phyloP scores from a whole-genome alignment of 1,140 invertebrate genomes.

The Eubasilissa regina region DNA sequence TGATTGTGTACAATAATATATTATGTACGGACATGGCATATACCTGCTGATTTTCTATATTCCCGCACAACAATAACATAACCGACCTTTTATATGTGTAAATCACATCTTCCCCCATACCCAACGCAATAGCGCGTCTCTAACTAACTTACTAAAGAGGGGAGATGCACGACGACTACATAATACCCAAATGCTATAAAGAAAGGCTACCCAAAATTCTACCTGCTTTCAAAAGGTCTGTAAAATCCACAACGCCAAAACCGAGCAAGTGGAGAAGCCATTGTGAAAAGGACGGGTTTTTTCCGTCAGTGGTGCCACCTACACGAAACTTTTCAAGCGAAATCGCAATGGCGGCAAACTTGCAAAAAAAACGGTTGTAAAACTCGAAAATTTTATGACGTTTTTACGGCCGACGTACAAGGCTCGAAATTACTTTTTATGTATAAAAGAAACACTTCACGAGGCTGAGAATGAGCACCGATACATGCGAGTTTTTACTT shows the following conservation, averaged over 20 bases:
- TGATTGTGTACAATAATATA: slow-evolving; percentile 4
- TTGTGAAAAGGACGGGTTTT: neutral
- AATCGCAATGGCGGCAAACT: slow-evolving; percentile 14
- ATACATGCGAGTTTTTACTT: neutral
- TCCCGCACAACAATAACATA: slow-evolving; percentile 19
- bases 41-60: slow-evolving; percentile 23
- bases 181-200: too few species aligned
- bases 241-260: slow-evolving; percentile 7
- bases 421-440: too few species aligned
- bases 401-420: neutral
- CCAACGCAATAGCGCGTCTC: neutral
- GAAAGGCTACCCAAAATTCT: neutral
- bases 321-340: slow-evolving; percentile 26
- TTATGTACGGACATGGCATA: neutral
- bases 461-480: too few species aligned
- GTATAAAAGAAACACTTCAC: too few species aligned
- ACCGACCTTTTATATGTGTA: slow-evolving; percentile 10
- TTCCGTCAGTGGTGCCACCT: slow-evolving; percentile 25
- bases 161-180: too few species aligned
- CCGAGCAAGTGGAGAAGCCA: slow-evolving; percentile 2
- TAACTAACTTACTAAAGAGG: neutral
- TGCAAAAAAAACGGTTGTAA: slow-evolving; percentile 10
- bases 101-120: slow-evolving; percentile 27
- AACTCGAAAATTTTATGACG: slow-evolving; percentile 21
- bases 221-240: slow-evolving; percentile 23